Evolutionary conservation across 2,797 vertebrate species (phyloP).

Genomic region (Arnoldichthys spilopterus): DNA sequence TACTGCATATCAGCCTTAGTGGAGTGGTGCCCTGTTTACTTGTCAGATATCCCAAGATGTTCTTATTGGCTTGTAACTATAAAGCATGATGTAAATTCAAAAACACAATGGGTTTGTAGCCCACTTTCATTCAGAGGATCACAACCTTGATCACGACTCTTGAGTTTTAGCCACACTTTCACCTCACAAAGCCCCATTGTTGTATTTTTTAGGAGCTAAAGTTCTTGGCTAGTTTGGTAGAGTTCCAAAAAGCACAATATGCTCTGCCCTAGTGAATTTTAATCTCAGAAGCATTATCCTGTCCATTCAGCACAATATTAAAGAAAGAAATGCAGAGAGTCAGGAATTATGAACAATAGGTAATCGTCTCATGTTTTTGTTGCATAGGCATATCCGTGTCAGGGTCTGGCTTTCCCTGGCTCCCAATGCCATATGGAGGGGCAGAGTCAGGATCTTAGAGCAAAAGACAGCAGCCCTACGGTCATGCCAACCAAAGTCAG

Average conservation of each 20-base stretch:
- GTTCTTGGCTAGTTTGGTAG: not conserved
- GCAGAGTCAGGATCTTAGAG: constrained; percentile 28
- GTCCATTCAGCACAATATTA: not conserved
- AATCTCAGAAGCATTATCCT: not conserved
- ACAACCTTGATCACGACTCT: no score
- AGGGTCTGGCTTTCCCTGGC: constrained; percentile 3
- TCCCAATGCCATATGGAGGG: constrained; percentile 39
- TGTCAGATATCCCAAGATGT: not conserved
- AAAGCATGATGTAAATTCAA: not conserved
- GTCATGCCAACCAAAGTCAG: not conserved
- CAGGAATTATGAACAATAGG: constrained; percentile 44
- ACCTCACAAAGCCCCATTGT: not conserved
- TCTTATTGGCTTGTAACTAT: not conserved
- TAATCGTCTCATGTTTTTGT: constrained; percentile 39
- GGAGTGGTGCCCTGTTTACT: not conserved
- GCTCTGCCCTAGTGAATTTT: not conserved
- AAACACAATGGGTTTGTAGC: no score
- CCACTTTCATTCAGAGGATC: not conserved
- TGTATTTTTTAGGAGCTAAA: not conserved
- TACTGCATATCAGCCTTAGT: not conserved
- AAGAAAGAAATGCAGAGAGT: not conserved
- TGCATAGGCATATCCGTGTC: constrained; percentile 37
- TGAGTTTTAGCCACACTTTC: not conserved
- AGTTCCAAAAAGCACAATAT: not conserved
- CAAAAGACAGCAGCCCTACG: constrained; percentile 28